Evolutionary conservation across 2,797 vertebrate species (phyloP), one percentile per base, ranked within the genome.

Genomic region (Pelochelys cantorii): DNA sequence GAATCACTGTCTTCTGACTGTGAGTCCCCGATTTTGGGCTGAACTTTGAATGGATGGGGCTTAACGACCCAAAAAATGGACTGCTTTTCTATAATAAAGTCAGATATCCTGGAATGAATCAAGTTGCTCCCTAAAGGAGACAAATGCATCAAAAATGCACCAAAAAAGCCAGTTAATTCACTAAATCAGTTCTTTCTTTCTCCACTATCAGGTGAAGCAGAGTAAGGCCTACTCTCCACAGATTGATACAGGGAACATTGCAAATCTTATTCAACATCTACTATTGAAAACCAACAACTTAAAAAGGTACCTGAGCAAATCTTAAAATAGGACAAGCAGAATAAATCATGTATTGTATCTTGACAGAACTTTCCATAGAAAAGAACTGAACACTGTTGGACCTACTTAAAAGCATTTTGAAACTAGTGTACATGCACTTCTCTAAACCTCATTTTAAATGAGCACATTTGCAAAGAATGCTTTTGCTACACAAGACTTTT

Each of bases 161-260:
- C 75, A 89, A 84, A 93, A 48, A 71, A 53, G 79, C 18, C 5
- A 7, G 7, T 31, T 53, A 86, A 7, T 8, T 87, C 60, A 75
- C 11, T 88, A 60, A 80, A 7, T 6, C 25, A 57, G 54, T 65
- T 89, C 37, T 85, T 93, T 86, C 62, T 25, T 85, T 81, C 93
- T 89, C 7, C 11, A 87, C 52, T 18, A 92, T 34, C 31, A 84
- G 88, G 75, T 2, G 22, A 5, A 5, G 34, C 68, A 88, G 71
- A 78, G 34, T 57, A 90, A 89, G 12, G 80, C 37, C 55, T 81
- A n/a, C 22, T 82, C 42, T 89, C 90, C 88, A 92, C 12, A 93
- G 75, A 95, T 75, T 95, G 84, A 96, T 95, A 95, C 82, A 95
- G 82, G 93, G 94, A 97, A 96, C 84, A 92, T 88, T 82, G 81